These are phyloP conservation scores for Microcebus jonahi DNA, from an alignment of 2,113 vertebrate species.

Conservation along the genomic window DNA sequence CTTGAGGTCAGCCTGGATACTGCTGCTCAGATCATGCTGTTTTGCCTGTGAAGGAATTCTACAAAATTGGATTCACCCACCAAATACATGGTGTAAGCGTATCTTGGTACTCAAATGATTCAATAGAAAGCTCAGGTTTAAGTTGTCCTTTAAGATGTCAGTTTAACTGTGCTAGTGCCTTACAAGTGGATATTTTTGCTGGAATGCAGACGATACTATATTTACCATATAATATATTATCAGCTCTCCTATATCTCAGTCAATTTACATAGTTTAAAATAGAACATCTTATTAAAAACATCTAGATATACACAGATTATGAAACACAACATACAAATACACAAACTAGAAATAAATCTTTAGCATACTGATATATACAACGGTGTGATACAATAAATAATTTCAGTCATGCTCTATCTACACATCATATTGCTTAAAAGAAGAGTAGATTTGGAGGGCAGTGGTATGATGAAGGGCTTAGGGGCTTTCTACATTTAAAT, in stretches of 20 bases:
- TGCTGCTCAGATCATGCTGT: slow-evolving; percentile 83
- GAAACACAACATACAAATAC: slow-evolving; percentile 99
- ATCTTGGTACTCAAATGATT: slow-evolving; percentile 84
- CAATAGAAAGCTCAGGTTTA: slow-evolving; percentile 92
- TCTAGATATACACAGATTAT: slow-evolving; percentile 99
- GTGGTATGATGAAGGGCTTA: slow-evolving; percentile 83
- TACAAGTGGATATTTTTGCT: slow-evolving; percentile 91
- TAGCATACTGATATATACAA: slow-evolving; percentile 99
- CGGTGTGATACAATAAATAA: slow-evolving; percentile 96
- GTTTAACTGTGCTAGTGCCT: slow-evolving; percentile 92
- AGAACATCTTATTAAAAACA: slow-evolving; percentile 99
- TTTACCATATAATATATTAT: slow-evolving; percentile 97
- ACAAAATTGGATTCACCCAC: slow-evolving; percentile 80
- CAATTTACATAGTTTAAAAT: slow-evolving; percentile 99
- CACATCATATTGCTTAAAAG: slow-evolving; percentile 99
- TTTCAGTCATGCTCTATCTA: slow-evolving; percentile 99
- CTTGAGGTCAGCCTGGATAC: slow-evolving; percentile 81
- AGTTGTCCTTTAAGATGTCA: slow-evolving; percentile 94
- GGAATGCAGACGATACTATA: slow-evolving; percentile 97
- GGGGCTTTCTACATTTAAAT: slow-evolving; percentile 88
- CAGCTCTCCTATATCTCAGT: slow-evolving; percentile 98
- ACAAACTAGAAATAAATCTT: slow-evolving; percentile 99
- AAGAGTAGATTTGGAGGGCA: slow-evolving; percentile 92
- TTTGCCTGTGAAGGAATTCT: slow-evolving; percentile 85
- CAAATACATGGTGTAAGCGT: slow-evolving; percentile 71